Evolutionary conservation across 2,797 vertebrate genomes (phyloP), one percentile per base, ranked within the genome.

Genomic region (Sphaeramia orbicularis): DNA sequence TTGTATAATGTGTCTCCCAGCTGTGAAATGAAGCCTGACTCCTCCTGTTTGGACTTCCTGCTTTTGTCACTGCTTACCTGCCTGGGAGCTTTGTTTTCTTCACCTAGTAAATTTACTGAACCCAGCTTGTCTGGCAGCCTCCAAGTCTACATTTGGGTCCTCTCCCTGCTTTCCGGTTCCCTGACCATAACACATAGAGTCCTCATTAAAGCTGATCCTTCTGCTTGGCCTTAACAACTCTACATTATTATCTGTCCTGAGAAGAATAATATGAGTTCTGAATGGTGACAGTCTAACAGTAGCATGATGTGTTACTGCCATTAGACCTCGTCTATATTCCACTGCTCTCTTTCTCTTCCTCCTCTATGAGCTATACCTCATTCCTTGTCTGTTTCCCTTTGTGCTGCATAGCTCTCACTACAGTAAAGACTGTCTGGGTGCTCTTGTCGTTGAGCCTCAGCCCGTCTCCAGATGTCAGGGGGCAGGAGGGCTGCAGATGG

Each of bases 401-500:
- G 54, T 52, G 62, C 56, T 61, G 53, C 47, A 61, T 40, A 63
- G 54, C 61, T 76, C 76, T 66, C 35, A 45, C 48, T 55, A 68
- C 62, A 65, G 65, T 63, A 44, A 58, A 59, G 52, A 55, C 36
- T 60, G 63, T 60, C 56, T 47, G 37, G 18, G 37, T 12, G 38
- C 30, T 49, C 42, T 42, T 67, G 58, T 83, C 19, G 5, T 38
- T 52, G 76, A 75, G 67, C 69, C 56, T 80, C 74, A 80, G 79
- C 66, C 81, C 32, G 8, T 84, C 79, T 86, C 81, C 88, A 92
- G 88, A 92, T 90, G 87, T 89, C 80, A 83, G 50, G 71, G 82
- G 66, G 82, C 80, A 84, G 80, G 76, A 76, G 76, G 73, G 63
- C 74, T 81, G 75, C 89, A 91, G 91, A 91, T 91, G 89, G 79